Evolutionary conservation across 1,140 invertebrate species (phyloP), one percentile per base, ranked within the genome.

Genomic region (Monomorium pharaonis): DNA sequence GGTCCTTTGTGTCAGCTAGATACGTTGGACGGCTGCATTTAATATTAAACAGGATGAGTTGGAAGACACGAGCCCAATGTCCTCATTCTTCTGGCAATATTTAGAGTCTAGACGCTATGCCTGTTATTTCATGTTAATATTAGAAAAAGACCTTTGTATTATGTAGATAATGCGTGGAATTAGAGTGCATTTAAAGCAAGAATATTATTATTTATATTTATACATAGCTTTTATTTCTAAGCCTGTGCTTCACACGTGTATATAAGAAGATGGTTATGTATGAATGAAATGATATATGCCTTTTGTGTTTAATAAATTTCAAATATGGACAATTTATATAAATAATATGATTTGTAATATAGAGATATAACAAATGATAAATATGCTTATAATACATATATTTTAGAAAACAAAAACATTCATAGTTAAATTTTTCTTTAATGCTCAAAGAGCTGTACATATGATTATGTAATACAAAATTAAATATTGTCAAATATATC

Each of bases 111-210:
- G 44, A 60, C 6, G 24, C 67, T n/a, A 5, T 4, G 9, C 2
- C n/a, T 83, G 3, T 83, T 51, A 67, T 54, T 51, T 58, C 18
- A 47, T 58, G 37, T 60, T 60, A 74, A 72, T 47, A 74, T 27
- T 83, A 74, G 49, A 44, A 72, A 60, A 83, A 2, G 37, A 58
- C 42, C 67, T 83, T 83, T 74, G 51, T 74, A 58, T 83, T 58
- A 16, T 27, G 10, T 72, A 47, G 33, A 72, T 81, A 81, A 44
- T 16, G n/a, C 33, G 0, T 72, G 21, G 14, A 72, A 60, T 56
- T 74, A 74, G 30, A 14, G 3, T 7, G 30, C 1, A 2, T 56
- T 72, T 56, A 70, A 16, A 24, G n/a, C 10, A 16, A 27, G 9
- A 21, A 14, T 58, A 58, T 37, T 54, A n/a, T n/a, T n/a, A n/a